phyloP scores from a whole-genome alignment of 1,140 invertebrate genomes.

The Sitodiplosis mosellana region DNA sequence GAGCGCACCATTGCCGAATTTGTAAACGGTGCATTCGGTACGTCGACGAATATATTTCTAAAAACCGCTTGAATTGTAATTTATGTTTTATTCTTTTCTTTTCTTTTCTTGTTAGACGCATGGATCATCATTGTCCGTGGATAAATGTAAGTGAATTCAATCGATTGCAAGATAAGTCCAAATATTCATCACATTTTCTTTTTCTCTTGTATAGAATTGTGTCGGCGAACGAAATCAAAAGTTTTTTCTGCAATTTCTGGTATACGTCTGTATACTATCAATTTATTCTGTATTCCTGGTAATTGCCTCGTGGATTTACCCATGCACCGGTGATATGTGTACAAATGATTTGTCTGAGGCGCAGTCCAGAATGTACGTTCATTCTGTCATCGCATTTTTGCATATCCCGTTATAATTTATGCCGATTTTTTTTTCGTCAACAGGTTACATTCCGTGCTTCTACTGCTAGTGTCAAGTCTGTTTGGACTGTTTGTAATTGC shows the following conservation, averaged over 20 bases:
- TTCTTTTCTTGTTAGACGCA: constrained; percentile 60
- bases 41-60: not conserved
- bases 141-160: constrained; percentile 37
- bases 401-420: not conserved
- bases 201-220: constrained; percentile 75
- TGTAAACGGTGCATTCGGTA: constrained; percentile 46
- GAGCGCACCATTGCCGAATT: constrained; percentile 78
- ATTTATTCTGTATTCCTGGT: constrained; percentile 53
- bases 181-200: too few species aligned
- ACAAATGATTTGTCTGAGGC: constrained; percentile 44
- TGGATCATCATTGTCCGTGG: constrained; percentile 82
- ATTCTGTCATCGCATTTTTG: constrained; percentile 1
- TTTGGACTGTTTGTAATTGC: constrained; percentile 83
- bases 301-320: constrained; percentile 52
- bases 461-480: constrained; percentile 63
- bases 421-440: constrained; percentile 19
- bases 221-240: constrained; percentile 88
- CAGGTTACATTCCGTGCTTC: constrained; percentile 69
- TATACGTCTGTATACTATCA: constrained; percentile 50
- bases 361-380: constrained; percentile 57
- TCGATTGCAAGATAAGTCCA: not conserved
- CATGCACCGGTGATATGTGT: constrained; percentile 41
- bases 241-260: constrained; percentile 81
- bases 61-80: too few species aligned
- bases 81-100: constrained; percentile 28